These are phyloP conservation scores for Tanytarsus gracilentus DNA, from an alignment of 2,888 invertebrate genomes.

Conservation along the genomic window DNA sequence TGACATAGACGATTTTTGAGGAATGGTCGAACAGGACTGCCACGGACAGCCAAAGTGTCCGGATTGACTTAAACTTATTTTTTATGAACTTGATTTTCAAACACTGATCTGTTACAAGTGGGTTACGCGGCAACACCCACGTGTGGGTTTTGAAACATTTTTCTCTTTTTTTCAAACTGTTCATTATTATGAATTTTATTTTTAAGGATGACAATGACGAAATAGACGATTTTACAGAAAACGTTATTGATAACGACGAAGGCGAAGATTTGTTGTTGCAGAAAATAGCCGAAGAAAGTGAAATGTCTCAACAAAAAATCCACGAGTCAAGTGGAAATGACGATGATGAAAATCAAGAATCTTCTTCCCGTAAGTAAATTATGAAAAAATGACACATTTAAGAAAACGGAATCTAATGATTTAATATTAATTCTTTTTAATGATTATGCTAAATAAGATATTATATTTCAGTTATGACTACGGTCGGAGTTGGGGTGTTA, in stretches of 20 bases:
- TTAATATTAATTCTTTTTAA: conserved; percentile 3
- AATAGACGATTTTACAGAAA: conserved; percentile 40
- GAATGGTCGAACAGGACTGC: too few species aligned
- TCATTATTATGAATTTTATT: neutral
- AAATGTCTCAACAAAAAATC: conserved; percentile 34
- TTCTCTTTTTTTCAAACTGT: neutral
- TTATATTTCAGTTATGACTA: conserved; percentile 76
- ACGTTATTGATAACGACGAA: conserved; percentile 40
- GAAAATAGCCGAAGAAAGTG: conserved; percentile 36
- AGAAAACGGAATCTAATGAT: conserved; percentile 43
- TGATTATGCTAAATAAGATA: conserved; percentile 14
- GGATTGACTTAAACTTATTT: too few species aligned
- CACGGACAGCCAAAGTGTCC: too few species aligned
- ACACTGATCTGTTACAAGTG: too few species aligned
- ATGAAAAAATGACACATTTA: neutral
- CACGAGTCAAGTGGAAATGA: conserved; percentile 32
- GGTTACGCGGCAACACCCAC: too few species aligned
- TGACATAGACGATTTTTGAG: too few species aligned
- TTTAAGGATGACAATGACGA: conserved; percentile 32
- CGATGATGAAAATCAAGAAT: conserved; percentile 32
- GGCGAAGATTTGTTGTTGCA: conserved; percentile 36
- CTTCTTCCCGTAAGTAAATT: conserved; percentile 34
- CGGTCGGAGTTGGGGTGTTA: conserved; percentile 75
- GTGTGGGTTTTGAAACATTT: too few species aligned
- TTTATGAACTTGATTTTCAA: too few species aligned